Evolutionary conservation across 1,140 invertebrate species (phyloP), one percentile per base, ranked within the genome.

Genomic region (Dendroctonus ponderosae): DNA sequence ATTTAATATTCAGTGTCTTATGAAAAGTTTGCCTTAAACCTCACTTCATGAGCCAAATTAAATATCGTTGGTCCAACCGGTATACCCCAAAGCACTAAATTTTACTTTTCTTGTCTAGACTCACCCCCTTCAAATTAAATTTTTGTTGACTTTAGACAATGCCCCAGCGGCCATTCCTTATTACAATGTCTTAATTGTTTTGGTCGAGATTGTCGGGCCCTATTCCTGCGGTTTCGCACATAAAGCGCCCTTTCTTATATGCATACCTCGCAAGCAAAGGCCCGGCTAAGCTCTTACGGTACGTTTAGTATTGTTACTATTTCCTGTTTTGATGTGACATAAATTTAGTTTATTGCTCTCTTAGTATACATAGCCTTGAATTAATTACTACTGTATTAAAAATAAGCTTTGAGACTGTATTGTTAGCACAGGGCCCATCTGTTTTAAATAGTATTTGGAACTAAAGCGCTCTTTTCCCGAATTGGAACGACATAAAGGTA

Each of bases 171-270:
- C 66, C 66, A 62, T 68, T 68, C 66, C 66, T 62, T 68, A 68
- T 68, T 68, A 68, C 66, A 68, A 68, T 63, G 66, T 68, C 66
- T 68, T 68, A 68, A 68, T 68, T 68, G 66, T 68, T 68, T 68
- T 68, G 66, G 66, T 63, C 66, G 59, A 68, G 66, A 68, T 68
- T 68, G 66, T 61, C 51, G 60, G 66, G 56, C 48, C 65, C 65
- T 59, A 46, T 62, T 68, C 60, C 60, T 59, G 66, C 66, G 66
- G 60, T 62, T 61, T 57, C 52, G 53, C 57, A 67, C 66, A 67
- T 67, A 67, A 67, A 67, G 66, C 57, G 58, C 51, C 66, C 56
- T 67, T 67, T 67, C 66, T 67, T 67, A 67, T 67, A 67, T 67
- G 57, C 66, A 61, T 62, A 67, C 58, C 66, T 62, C 57, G 51